These are phyloP conservation scores for Takifugu rubripes DNA, from an alignment of 2,797 vertebrate species.

Conservation along the genomic window DNA sequence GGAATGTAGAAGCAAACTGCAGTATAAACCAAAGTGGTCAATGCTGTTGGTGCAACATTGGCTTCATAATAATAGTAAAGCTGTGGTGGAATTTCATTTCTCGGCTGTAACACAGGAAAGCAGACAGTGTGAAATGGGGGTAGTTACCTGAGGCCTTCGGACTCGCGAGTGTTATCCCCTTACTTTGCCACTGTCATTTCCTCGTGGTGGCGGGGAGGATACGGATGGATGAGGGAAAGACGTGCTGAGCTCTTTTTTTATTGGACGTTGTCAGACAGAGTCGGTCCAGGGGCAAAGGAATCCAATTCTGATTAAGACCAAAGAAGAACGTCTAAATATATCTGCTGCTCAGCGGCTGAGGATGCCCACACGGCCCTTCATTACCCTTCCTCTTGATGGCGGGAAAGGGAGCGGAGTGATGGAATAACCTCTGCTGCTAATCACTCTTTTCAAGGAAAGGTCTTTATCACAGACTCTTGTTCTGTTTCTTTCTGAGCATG, in stretches of 20 bases:
- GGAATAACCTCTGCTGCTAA: constrained; percentile 68
- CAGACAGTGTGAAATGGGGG: constrained; percentile 22
- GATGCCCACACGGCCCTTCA: constrained; percentile 55
- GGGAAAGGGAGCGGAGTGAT: constrained; percentile 70
- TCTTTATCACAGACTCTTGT: constrained; percentile 42
- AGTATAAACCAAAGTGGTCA: not conserved
- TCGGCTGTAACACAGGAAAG: constrained; percentile 25
- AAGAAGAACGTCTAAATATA: constrained; percentile 71
- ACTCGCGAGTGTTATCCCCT: constrained; percentile 43
- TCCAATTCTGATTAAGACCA: constrained; percentile 61
- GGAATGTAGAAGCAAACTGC: constrained; percentile 1
- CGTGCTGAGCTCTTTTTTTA: constrained; percentile 27
- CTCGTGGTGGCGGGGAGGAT: constrained; percentile 28
- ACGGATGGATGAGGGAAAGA: constrained; percentile 35
- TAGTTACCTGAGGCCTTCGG: constrained; percentile 20
- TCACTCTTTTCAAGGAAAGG: constrained; percentile 60
- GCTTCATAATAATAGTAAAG: not conserved
- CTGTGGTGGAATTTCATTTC: not conserved
- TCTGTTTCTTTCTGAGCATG: constrained; percentile 55
- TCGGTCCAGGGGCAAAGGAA: constrained; percentile 44
- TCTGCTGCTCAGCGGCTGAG: constrained; percentile 50
- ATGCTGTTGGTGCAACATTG: not conserved
- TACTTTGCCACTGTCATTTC: constrained; percentile 53
- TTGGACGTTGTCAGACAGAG: constrained; percentile 40
- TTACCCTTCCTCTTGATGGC: constrained; percentile 65